These are phyloP conservation scores for Leucophenga montana DNA, from an alignment of 2,888 invertebrate genomes.

Conservation along the genomic window DNA sequence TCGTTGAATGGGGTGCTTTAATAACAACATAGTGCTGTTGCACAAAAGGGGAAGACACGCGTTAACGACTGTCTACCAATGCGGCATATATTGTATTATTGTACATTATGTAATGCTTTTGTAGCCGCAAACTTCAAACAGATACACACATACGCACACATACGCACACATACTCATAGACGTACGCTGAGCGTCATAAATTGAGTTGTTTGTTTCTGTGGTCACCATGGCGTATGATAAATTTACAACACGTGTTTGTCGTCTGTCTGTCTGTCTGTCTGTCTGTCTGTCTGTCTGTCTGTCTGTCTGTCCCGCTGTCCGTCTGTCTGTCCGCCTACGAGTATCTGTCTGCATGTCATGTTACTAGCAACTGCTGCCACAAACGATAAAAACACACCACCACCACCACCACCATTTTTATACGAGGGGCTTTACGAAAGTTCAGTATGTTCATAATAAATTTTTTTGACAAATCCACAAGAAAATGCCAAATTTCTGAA, in stretches of 20 bases:
- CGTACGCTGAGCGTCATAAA: conserved; percentile 4
- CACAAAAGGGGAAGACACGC: neutral
- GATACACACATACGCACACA: neutral
- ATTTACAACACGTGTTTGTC: conserved; percentile 59
- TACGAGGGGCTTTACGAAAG: no score
- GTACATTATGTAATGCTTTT: neutral
- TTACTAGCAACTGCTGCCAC: neutral
- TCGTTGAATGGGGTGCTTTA: no score
- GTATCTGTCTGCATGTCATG: conserved; percentile 8
- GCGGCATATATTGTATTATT: neutral
- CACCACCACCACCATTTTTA: neutral
- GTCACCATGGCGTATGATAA: conserved; percentile 59
- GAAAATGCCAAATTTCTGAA: no score
- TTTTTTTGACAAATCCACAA: no score
- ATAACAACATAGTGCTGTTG: no score
- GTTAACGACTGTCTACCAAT: neutral
- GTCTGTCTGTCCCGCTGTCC: conserved; percentile 47
- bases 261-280: conserved; percentile 42
- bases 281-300: conserved; percentile 1
- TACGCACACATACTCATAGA: neutral
- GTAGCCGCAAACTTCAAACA: neutral
- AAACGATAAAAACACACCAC: neutral
- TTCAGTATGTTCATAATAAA: no score
- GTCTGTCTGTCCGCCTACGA: neutral
- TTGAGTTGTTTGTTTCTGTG: conserved; percentile 35